A percentile compares a stretch with the other conserved stretches of the same genome.
Conservation (phyloP, 2,888 invertebrate species). For the Heteromurus nitidus region DNA sequence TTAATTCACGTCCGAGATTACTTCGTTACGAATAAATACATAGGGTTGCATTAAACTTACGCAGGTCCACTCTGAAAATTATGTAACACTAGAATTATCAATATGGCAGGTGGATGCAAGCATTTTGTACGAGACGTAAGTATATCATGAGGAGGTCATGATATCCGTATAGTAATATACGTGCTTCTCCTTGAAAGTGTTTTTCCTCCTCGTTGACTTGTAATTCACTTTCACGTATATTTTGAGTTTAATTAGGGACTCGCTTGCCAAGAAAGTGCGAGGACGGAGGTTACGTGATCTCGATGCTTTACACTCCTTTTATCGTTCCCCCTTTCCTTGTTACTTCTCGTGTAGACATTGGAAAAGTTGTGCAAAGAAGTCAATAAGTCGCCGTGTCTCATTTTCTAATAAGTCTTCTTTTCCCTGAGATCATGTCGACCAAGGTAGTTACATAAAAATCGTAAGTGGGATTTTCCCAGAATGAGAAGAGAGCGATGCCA, state of each 20-base stretch:
- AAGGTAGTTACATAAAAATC: slow-evolving; percentile 21
- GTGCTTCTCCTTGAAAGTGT: too few relatives aligned
- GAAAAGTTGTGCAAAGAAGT: slow-evolving; percentile 48
- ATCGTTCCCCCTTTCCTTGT: slow-evolving; percentile 3
- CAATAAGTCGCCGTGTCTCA: slow-evolving; percentile 41
- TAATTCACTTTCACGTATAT: slow-evolving; percentile 56
- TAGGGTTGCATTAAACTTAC: too few relatives aligned
- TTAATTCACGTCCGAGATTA: too few relatives aligned
- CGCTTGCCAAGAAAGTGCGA: slow-evolving; percentile 50
- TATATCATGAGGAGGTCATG: too few relatives aligned
- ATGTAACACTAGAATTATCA: neutral
- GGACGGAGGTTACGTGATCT: slow-evolving; percentile 23
- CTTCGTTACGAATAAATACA: too few relatives aligned
- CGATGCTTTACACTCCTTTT: neutral
- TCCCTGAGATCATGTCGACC: slow-evolving; percentile 28
- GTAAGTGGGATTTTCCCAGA: neutral
- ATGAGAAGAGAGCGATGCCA: slow-evolving; percentile 19
- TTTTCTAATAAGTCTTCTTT: slow-evolving; percentile 41
- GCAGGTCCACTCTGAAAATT: neutral
- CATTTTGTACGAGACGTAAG: too few relatives aligned
- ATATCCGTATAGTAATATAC: too few relatives aligned
- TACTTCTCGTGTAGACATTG: neutral
- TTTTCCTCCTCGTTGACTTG: slow-evolving; percentile 50
- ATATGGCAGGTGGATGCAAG: too few relatives aligned
- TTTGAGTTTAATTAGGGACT: slow-evolving; percentile 61